Evolutionary conservation across 2,113 vertebrate genomes (phyloP), one percentile per base, ranked within the genome.

Genomic region (Prunella himalayana): DNA sequence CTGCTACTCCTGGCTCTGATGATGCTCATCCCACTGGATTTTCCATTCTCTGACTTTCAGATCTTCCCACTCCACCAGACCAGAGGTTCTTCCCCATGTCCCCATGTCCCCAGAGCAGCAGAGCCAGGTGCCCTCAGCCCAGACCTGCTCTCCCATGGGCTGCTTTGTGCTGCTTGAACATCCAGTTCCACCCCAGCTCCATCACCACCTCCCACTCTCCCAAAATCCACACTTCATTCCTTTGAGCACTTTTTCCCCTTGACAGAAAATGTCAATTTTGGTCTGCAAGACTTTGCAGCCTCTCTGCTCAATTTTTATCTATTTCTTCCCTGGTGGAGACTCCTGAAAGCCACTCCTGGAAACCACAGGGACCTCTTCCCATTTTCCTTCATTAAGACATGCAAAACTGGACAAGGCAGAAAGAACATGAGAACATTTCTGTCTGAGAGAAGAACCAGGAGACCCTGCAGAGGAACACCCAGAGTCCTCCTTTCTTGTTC

Each of bases 31-130:
- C 3, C 8, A 10, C 21, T 5, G 59, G 33, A 70, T 73, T 63
- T 73, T 39, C 83, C 69, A 17, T 37, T 28, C 47, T 54, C 44
- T 23, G 12, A 3, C 37, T 21, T 65, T 9, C 19, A 50, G 54
- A 39, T 10, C 28, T 45, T 70, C 47, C 60, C 4, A 0, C 20
- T n/a, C 22, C 30, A 6, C 1, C 13, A 50, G 42, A 35, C 2
- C 68, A 57, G 45, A 41, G 8, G 56, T 25, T 49, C 28, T 20
- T 64, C 33, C 35, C 5, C 11, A 41, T 4, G 30, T 17, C 39
- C 59, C 15, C 30, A 10, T 4, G 30, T 17, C 39, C 59, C 15
- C 30, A 10, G 15, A 6, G 47, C 7, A 35, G 54, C 47, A 33
- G 61, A 13, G 25, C 35, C 76, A 47, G 41, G 35, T 35, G 50